Conservation (phyloP, 2,113 vertebrate species). For the Anser cygnoides region DNA sequence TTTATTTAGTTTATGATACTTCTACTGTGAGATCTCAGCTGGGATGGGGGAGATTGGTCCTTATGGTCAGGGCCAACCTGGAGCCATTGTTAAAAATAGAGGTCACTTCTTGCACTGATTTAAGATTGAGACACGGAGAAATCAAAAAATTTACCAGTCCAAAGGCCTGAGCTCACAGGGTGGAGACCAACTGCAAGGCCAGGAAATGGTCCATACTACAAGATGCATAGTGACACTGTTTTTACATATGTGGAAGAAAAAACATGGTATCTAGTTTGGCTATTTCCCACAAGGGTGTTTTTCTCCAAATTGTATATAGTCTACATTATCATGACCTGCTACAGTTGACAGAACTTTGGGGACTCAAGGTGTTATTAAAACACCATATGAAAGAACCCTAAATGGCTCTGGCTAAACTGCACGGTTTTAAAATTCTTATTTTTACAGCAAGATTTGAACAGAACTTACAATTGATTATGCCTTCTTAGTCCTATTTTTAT, state of each 20-base stretch:
- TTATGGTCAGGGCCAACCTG: background rate
- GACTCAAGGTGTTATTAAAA: background rate
- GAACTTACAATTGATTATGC: background rate
- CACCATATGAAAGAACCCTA: background rate
- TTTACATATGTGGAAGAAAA: background rate
- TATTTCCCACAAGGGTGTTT: background rate
- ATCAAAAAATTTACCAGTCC: background rate
- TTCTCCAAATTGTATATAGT: background rate
- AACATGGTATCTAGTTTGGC: rapidly evolving
- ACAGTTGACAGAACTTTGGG: background rate
- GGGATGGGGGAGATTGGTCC: background rate
- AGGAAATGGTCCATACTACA: background rate
- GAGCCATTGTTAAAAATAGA: background rate
- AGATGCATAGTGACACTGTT: background rate
- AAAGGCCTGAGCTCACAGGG: background rate
- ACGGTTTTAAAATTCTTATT: background rate
- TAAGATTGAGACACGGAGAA: background rate
- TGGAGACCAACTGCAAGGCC: background rate
- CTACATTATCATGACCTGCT: background rate
- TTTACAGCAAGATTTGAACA: background rate
- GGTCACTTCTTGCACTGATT: background rate
- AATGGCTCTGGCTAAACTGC: background rate
- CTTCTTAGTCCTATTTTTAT: background rate
- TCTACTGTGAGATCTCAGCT: background rate
- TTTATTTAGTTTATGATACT: background rate